These are phyloP conservation scores for Takifugu flavidus DNA, from an alignment of 2,113 vertebrate genomes.

Conservation along the genomic window DNA sequence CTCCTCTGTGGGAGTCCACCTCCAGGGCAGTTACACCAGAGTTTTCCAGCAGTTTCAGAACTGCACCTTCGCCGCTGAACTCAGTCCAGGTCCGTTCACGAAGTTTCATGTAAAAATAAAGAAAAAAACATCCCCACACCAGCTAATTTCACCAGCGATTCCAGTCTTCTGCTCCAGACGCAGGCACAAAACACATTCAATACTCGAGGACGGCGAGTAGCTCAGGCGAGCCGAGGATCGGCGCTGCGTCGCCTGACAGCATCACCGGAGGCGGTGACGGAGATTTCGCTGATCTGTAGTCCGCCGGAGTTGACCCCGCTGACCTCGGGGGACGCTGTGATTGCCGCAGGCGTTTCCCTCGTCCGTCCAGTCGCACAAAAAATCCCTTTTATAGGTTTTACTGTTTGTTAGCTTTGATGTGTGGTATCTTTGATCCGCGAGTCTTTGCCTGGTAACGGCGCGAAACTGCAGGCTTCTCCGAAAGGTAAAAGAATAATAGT, in stretches of 20 bases:
- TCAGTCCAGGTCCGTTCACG: constrained; percentile 24
- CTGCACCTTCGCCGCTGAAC: background rate
- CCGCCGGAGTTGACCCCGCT: too few species aligned
- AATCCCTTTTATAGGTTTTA: too few species aligned
- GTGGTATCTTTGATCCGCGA: constrained; percentile 6
- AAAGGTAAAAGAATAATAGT: constrained; percentile 13
- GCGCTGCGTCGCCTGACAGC: background rate
- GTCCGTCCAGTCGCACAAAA: too few species aligned
- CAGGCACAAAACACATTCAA: constrained; percentile 71
- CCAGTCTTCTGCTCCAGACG: constrained; percentile 45
- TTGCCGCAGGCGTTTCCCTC: too few species aligned
- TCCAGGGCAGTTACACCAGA: too few species aligned
- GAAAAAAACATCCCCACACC: constrained; percentile 9
- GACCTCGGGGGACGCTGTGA: background rate
- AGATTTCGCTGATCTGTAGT: too few species aligned
- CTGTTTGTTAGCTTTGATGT: constrained; percentile 22
- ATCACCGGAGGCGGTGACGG: too few species aligned
- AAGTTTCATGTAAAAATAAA: constrained; percentile 33
- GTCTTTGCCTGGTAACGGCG: constrained; percentile 27
- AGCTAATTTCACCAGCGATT: constrained; percentile 32
- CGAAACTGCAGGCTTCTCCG: constrained; percentile 31
- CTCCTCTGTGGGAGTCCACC: too few species aligned
- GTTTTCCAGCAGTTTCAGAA: too few species aligned
- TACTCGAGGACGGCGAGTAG: constrained; percentile 38
- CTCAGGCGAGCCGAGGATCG: constrained; percentile 22